phyloP scores from a whole-genome alignment of 2,113 vertebrate species.

The Paedocypris sp. region DNA sequence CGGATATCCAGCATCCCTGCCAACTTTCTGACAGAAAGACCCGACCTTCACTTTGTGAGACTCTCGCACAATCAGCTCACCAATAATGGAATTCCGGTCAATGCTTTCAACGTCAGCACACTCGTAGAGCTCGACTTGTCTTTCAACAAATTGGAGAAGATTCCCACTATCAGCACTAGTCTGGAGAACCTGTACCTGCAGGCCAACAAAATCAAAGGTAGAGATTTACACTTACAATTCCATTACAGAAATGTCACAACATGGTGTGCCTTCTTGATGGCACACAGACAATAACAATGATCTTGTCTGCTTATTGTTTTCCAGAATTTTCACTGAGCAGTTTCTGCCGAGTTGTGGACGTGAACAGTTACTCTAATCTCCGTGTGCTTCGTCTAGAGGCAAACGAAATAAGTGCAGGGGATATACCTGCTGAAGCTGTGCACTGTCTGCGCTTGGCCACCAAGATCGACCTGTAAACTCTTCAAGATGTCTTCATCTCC shows the following conservation, averaged over 20 bases:
- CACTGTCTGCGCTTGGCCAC: slow-evolving; percentile 77
- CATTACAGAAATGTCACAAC: background rate
- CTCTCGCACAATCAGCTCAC: slow-evolving; percentile 82
- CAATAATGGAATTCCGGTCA: slow-evolving; percentile 75
- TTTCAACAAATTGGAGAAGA: slow-evolving; percentile 81
- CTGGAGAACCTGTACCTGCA: slow-evolving; percentile 92
- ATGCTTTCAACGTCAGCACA: slow-evolving; percentile 77
- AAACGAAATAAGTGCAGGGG: slow-evolving; percentile 68
- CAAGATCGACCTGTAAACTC: slow-evolving; percentile 54
- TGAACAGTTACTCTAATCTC: slow-evolving; percentile 73
- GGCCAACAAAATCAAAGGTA: slow-evolving; percentile 89
- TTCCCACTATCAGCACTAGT: slow-evolving; percentile 77
- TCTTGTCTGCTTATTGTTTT: slow-evolving; percentile 28
- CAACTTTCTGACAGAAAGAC: slow-evolving; percentile 67
- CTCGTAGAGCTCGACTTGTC: slow-evolving; percentile 89
- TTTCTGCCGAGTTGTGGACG: slow-evolving; percentile 77
- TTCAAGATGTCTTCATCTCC: too few relatives aligned
- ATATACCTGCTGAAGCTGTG: slow-evolving; percentile 73
- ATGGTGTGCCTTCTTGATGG: background rate
- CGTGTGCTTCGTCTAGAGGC: slow-evolving; percentile 83
- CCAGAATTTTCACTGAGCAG: slow-evolving; percentile 81
- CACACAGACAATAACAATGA: background rate
- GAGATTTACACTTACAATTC: too few relatives aligned
- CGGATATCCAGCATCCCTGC: slow-evolving; percentile 69
- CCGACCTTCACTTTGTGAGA: slow-evolving; percentile 71